Base-by-base conservation (phyloP, 2,888 invertebrate genomes). In the Thecocarcelia acutangulata region DNA sequence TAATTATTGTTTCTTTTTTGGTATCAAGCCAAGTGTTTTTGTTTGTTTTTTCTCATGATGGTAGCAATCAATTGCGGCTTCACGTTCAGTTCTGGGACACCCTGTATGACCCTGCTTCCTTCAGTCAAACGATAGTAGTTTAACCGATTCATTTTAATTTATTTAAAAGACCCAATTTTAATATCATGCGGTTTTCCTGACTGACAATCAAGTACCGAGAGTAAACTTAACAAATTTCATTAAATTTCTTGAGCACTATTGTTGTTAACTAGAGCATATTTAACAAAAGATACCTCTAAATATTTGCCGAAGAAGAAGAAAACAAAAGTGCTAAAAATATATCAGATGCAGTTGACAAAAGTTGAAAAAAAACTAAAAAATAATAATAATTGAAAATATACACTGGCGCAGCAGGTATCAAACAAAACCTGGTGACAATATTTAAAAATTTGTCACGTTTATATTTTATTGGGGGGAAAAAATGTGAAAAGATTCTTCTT, bases 391-490 rank as follows among this genome's bases (percentile, higher is more conserved):
- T 37, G 58, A 64, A 78, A 80, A 44, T 19, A 21, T 8, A 33
- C 15, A 28, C 73, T 6, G 6, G 8, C 28, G 12, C 37, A 2
- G 13, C 68, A 68, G 52, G 68, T 52, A 52, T n/a, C 42, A 2
- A 52, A 48, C 13, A 42, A n/a, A n/a, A 44, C 21, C 17, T 28
- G 13, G 3, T 9, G 40, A 8, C 33, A 28, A 63, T 73, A 50
- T 19, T 58, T 54, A 9, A 11, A 63, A 66, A 78, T 82, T 78
- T 78, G 82, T 75, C 78, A 78, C 74, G 78, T 82, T 78, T 82
- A 59, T 74, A 82, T 58, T 73, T 74, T 64, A 82, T 64, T 63
- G 44, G 58, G 17, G 42, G 15, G 12, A 48, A 59, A 59, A 12
- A 17, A 15, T 6, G 24, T 1, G 15, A 5, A 48, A 46, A 46